Evolutionary conservation across 2,888 invertebrate species (phyloP).

Genomic region (Euzophera pinguis): DNA sequence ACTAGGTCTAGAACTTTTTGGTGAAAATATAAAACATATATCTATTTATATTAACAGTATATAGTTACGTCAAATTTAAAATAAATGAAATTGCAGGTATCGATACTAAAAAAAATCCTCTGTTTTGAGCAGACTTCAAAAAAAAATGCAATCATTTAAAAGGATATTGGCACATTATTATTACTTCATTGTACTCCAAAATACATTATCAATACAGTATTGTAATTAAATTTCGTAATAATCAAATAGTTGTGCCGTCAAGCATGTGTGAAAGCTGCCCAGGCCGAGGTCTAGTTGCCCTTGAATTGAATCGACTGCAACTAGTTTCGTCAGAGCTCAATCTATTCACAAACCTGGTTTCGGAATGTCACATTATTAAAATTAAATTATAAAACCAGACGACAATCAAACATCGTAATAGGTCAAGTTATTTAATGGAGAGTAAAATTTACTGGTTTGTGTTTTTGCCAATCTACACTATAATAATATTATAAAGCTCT

Average conservation of each 20-base stretch:
- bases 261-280: neutral
- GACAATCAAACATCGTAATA: neutral
- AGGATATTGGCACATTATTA: no score
- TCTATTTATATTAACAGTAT: no score
- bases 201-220: no score
- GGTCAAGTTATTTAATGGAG: neutral
- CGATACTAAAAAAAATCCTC: no score
- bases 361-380: slow-evolving; percentile 10
- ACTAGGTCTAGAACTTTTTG: no score
- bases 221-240: slow-evolving; percentile 8
- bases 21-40: no score
- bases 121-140: no score
- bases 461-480: neutral
- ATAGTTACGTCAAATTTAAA: no score
- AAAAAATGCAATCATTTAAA: no score
- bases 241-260: neutral
- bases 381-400: slow-evolving; percentile 1
- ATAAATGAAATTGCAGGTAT: no score
- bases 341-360: slow-evolving; percentile 11
- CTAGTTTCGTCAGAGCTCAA: slow-evolving; percentile 4
- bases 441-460: neutral
- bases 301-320: slow-evolving; percentile 6
- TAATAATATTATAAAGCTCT: no score
- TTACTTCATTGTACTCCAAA: no score
- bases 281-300: slow-evolving; percentile 4